Evolutionary conservation across 2,888 invertebrate genomes (phyloP), one percentile per base, ranked within the genome.

Genomic region (Lithodes maja): DNA sequence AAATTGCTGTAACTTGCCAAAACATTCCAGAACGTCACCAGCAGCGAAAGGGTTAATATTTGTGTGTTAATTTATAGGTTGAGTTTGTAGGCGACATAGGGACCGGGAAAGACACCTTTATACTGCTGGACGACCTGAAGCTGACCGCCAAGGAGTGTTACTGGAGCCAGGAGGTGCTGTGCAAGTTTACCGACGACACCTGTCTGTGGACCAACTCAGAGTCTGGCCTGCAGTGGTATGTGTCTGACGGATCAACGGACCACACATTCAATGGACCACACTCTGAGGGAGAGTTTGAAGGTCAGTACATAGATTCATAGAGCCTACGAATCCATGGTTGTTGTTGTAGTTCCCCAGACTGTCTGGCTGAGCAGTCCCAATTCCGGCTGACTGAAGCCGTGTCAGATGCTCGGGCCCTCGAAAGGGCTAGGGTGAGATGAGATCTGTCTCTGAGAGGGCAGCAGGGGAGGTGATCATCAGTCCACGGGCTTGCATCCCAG

Each of bases 201-300:
- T 90, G 90, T 54, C n/a, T 83, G 7, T 90, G 90, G 90, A 85
- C 74, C 9, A 85, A 88, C 68, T 68, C 55, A 3, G 69, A 78
- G 5, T 50, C 71, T 50, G 83, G 75, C 3, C 77, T 90, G 12
- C 79, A 90, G 75, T 90, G 90, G 90, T 87, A 85, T 74, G 77
- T 69, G 61, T 78, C 90, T 12, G 88, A 89, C 68, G 68, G 68
- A 9, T 52, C 54, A 49, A 79, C 54, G 1, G 52, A 53, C 15
- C 85, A 83, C 61, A 53, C 54, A 5, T 61, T 88, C 74, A 90
- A 90, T 83, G 90, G 90, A 1, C 90, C 90, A 49, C 3, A 3
- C 0, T 33, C 33, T 3, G 49, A 68, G 1, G 77, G 68, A 52
- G 55, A 33, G 75, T 55, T 50, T 5, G 49, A 54, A 3, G 50